Conservation (phyloP, 1,140 invertebrate genomes). For the Pararge aegeria region DNA sequence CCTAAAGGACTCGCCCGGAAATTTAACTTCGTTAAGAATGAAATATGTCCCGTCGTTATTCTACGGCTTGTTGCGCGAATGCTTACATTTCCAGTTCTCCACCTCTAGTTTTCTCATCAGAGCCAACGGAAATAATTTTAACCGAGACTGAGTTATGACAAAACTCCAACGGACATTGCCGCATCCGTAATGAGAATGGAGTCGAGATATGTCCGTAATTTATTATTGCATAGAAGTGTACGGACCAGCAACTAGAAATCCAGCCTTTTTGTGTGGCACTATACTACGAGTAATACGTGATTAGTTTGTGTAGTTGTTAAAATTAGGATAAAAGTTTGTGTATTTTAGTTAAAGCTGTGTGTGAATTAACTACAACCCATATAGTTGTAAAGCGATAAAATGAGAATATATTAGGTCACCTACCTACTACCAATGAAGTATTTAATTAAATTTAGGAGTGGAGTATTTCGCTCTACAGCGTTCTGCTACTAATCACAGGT, state of each 20-base stretch:
- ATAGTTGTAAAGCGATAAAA: constrained; percentile 35
- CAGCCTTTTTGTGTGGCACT: constrained; percentile 34
- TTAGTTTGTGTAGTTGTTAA: background rate
- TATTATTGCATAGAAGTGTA: constrained; percentile 65
- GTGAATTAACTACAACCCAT: background rate
- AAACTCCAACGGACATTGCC: constrained; percentile 75
- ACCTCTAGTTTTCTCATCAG: constrained; percentile 79
- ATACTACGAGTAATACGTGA: background rate
- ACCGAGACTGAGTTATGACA: constrained; percentile 78
- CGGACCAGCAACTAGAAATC: constrained; percentile 40
- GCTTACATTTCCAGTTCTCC: constrained; percentile 73
- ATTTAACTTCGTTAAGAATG: constrained; percentile 78
- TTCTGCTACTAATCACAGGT: constrained; percentile 67
- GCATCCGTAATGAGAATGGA: constrained; percentile 76
- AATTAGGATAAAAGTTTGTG: no score
- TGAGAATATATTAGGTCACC: constrained; percentile 39
- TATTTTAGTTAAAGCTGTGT: no score
- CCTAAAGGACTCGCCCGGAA: constrained; percentile 67
- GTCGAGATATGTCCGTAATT: constrained; percentile 73
- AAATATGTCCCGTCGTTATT: constrained; percentile 75
- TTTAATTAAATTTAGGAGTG: constrained; percentile 73
- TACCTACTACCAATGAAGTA: constrained; percentile 71
- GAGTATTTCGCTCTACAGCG: constrained; percentile 53
- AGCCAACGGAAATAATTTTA: constrained; percentile 77
- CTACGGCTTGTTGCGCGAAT: constrained; percentile 75